Percentiles rank a stretch among this genome's conserved stretches.
Conservation (phyloP, 2,113 vertebrate genomes). For the Elephas maximus region DNA sequence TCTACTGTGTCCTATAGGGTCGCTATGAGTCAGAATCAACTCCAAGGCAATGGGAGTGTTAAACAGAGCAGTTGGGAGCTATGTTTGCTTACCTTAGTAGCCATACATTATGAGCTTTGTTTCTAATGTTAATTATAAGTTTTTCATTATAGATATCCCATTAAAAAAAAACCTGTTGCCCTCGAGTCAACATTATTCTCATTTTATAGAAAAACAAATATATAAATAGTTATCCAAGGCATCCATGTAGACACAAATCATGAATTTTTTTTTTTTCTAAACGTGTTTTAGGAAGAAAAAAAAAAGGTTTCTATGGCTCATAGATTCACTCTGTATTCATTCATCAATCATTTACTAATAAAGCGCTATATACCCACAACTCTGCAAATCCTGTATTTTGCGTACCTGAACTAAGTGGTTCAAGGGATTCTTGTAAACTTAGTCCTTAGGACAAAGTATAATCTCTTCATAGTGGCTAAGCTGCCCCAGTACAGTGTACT, state of each 20-base stretch:
- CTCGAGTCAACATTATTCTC: no score
- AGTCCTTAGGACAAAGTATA: not conserved
- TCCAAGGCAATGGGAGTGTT: no score
- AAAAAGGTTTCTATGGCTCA: accelerated
- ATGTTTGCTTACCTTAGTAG: not conserved
- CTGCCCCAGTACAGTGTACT: no score
- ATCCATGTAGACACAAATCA: not conserved
- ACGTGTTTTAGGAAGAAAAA: not conserved
- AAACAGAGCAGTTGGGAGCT: no score
- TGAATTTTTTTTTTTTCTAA: not conserved
- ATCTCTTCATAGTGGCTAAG: not conserved
- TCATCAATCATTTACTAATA: not conserved
- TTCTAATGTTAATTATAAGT: not conserved
- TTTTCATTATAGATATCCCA: not conserved
- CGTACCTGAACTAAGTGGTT: not conserved
- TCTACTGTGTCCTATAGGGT: no score
- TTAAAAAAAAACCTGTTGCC: no score
- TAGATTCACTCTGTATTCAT: not conserved
- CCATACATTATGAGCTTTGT: not conserved
- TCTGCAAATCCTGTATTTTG: not conserved
- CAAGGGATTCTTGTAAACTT: not conserved
- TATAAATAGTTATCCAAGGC: not conserved
- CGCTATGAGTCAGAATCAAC: no score
- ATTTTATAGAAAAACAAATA: not conserved
- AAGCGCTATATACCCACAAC: not conserved